phyloP scores from a whole-genome alignment of 2,113 vertebrate species.

The Hippocampus zosterae region DNA sequence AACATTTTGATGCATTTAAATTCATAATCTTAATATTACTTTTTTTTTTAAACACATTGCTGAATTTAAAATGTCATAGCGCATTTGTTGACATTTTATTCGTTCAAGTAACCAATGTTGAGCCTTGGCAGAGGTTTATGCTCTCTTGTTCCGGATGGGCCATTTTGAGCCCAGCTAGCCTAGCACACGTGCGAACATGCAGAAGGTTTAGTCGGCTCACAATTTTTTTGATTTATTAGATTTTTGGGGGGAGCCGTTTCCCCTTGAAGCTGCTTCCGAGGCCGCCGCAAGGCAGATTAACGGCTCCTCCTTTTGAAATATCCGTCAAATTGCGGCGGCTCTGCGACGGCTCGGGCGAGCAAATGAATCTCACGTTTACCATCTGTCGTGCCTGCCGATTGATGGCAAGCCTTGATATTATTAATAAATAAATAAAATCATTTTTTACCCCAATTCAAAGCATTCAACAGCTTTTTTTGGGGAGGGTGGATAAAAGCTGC shows the following conservation, averaged over 20 bases:
- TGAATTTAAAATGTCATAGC: background rate
- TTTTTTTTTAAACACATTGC: no score
- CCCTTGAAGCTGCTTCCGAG: constrained; percentile 67
- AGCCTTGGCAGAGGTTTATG: background rate
- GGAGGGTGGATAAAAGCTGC: no score
- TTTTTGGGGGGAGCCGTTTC: constrained; percentile 34
- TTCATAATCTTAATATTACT: background rate
- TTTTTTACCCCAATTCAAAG: constrained; percentile 64
- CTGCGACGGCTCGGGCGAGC: constrained; percentile 10
- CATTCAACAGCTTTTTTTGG: background rate
- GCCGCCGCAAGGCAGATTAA: constrained; percentile 61
- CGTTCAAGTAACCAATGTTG: background rate
- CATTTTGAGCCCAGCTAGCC: background rate
- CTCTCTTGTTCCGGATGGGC: no score
- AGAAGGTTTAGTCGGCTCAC: background rate
- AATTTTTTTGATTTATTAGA: background rate
- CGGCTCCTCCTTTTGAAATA: constrained; percentile 57
- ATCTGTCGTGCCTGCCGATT: constrained; percentile 53
- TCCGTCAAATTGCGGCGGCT: constrained; percentile 47
- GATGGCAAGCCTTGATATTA: constrained; percentile 48
- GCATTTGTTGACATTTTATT: background rate
- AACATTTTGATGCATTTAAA: background rate
- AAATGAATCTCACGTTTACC: constrained; percentile 62
- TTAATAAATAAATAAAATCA: background rate
- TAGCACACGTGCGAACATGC: background rate